Evolutionary conservation across 2,797 vertebrate species (phyloP).

Genomic region (Lepilemur ruficaudatus): DNA sequence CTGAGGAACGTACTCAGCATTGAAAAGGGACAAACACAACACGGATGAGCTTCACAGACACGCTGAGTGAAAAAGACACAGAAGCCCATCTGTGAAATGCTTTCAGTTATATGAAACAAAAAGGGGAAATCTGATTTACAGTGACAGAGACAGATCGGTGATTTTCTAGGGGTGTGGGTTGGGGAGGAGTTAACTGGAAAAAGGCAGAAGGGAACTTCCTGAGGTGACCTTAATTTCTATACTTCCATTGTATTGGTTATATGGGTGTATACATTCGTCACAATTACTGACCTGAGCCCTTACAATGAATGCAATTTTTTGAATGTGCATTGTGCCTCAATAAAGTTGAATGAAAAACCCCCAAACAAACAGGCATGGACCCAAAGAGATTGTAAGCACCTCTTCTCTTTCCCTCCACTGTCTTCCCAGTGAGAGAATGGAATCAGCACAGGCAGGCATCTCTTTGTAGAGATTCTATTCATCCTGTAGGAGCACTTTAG

Average conservation of each 20-base stretch:
- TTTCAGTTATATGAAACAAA: neutral
- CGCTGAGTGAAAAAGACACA: neutral
- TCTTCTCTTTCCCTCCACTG: too few relatives aligned
- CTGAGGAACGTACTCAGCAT: neutral
- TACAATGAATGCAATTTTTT: neutral
- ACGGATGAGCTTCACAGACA: neutral
- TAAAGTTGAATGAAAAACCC: neutral
- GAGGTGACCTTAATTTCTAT: neutral
- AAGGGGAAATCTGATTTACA: neutral
- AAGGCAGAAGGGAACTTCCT: neutral
- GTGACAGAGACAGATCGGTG: neutral
- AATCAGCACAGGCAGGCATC: rapidly evolving
- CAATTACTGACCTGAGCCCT: neutral
- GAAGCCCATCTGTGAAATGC: neutral
- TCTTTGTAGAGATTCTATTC: neutral
- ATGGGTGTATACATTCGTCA: neutral
- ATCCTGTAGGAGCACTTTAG: neutral
- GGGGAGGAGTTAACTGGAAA: neutral
- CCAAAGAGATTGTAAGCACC: neutral
- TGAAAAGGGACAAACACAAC: neutral
- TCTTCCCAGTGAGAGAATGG: neutral
- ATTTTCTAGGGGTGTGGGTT: neutral
- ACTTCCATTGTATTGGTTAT: neutral
- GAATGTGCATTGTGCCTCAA: neutral
- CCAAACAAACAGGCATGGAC: neutral